Evolutionary conservation across 1,140 invertebrate species (phyloP), one percentile per base, ranked within the genome.

Genomic region (Drosophila rhopaloa): DNA sequence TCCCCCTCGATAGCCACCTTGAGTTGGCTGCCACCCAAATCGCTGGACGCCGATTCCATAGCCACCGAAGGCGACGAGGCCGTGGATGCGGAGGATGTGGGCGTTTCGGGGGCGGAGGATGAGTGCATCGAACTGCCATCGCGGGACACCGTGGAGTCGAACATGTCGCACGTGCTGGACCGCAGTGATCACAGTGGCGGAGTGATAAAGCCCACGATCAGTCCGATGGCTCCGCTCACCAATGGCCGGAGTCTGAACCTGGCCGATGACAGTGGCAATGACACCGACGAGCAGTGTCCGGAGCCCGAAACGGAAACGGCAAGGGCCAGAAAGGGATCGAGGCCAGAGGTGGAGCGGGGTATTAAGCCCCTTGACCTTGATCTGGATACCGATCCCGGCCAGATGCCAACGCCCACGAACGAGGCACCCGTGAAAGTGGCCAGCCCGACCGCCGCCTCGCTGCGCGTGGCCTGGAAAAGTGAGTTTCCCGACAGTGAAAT

Each of bases 1-100:
- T 95, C 96, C 19, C 95, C 96, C 0, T 96, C 96, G n/a, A 94
- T 95, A 43, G 95, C 95, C 43, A 96, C 96, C 47, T 93, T 96
- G 16, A 95, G 96, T 72, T 96, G 96, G 94, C 94, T 96, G 91
- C 94, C 93, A 86, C 94, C 94, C 14, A 91, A 81, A 81, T 94
- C 84, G 29, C 93, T 76, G 37, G 94, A 95, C 92, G 92, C 90
- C 53, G 94, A 94, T 48, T 94, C 94, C 60, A 94, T 93, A 91
- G 93, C 93, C 50, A 93, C 93, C 46, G 93, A 94, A 82, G 93
- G 77, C 14, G 84, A 76, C n/a, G 72, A 71, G 13, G 68, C 24
- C 11, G 72, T 55, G 73, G 78, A 74, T 68, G 78, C 14, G 92
- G 80, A 37, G 76, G 73, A 53, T 41, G 66, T 35, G n/a, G 51